Evolutionary conservation across 2,797 vertebrate genomes (phyloP), one percentile per base, ranked within the genome.

Genomic region (Pelodytes ibericus): DNA sequence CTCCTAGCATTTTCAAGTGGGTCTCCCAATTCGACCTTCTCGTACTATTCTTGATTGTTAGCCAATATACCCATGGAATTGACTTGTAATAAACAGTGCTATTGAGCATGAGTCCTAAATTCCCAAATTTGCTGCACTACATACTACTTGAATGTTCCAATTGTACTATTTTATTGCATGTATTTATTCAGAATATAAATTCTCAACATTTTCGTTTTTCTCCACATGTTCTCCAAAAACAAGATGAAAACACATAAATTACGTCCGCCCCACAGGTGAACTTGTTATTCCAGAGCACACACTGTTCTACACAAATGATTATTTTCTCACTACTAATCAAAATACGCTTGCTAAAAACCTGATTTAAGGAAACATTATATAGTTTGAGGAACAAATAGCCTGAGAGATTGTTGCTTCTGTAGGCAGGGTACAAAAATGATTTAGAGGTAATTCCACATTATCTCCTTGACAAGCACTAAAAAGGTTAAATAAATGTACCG

Each of bases 301-400:
- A 57, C 30, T 73, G 71, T 64, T 73, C 47, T 13, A 39, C 24
- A 64, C 18, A 73, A 64, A 73, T 73, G 16, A 56, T 63, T 64
- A 47, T 39, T 62, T 64, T 64, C 47, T 26, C 51, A 25, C 44
- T 53, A 31, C 24, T 63, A 73, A 56, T 56, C 60, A 64, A 64
- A 73, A 63, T 27, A 47, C 36, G n/a, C 56, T 73, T 53, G 18
- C 24, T 39, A 72, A 64, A 56, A 49, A 64, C 13, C 22, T 39
- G 15, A 39, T 7, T n/a, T 1, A 56, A 2, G 44, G 60, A 31
- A 64, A 24, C 47, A 63, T 33, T 56, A 26, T 63, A 15, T n/a
- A n/a, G 30, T 53, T 20, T 41, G 30, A 62, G 53, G 60, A 58
- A 64, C 44, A 53, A 53, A 73, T 57, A 24, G 20, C 16, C 31